Evolutionary conservation across 1,140 invertebrate genomes (phyloP).

Genomic region (Popillia japonica): DNA sequence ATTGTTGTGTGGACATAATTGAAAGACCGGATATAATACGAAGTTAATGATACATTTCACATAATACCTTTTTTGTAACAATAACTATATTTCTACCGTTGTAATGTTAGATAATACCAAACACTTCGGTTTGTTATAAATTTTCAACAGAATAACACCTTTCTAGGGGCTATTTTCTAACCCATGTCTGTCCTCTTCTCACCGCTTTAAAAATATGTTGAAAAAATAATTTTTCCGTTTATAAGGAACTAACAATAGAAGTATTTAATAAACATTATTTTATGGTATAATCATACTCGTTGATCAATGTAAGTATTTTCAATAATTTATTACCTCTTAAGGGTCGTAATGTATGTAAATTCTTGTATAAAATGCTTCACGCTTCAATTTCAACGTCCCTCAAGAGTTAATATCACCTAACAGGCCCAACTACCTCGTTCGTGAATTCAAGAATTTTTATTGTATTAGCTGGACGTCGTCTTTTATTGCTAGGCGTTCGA

Average conservation of each 20-base stretch:
- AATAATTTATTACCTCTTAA: too few species aligned
- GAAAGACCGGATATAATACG: slow-evolving; percentile 7
- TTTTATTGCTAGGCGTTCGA: slow-evolving; percentile 31
- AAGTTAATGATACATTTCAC: slow-evolving; percentile 35
- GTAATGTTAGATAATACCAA: not conserved
- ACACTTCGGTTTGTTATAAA: not conserved
- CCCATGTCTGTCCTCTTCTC: too few species aligned
- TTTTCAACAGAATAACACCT: too few species aligned
- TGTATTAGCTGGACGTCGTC: slow-evolving; percentile 25
- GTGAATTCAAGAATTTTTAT: slow-evolving; percentile 33
- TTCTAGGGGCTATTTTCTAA: too few species aligned
- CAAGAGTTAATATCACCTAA: not conserved
- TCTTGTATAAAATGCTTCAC: too few species aligned
- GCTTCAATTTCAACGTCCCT: not conserved
- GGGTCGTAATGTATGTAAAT: too few species aligned
- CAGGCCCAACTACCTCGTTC: not conserved
- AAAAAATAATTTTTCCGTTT: too few species aligned
- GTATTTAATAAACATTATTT: too few species aligned
- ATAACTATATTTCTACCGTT: slow-evolving; percentile 21
- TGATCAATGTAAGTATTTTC: too few species aligned
- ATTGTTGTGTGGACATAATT: slow-evolving; percentile 19
- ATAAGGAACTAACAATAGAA: too few species aligned
- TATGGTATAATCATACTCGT: too few species aligned
- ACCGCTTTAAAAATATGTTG: too few species aligned
- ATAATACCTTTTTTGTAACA: not conserved